These are phyloP conservation scores for Eristalinus aeneus DNA, from an alignment of 2,888 invertebrate species.

Conservation along the genomic window DNA sequence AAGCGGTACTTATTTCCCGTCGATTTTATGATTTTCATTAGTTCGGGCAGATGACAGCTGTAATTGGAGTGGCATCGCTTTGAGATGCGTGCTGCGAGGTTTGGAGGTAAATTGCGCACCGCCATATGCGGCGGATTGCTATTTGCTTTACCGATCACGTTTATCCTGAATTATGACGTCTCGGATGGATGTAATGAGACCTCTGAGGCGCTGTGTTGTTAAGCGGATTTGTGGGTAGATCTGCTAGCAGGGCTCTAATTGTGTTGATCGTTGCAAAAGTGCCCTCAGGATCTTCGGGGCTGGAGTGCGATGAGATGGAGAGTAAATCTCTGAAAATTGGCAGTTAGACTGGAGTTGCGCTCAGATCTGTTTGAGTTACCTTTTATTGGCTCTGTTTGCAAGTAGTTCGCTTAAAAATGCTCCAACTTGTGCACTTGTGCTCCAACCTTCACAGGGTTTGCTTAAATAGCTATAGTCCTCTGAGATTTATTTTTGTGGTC, in stretches of 20 bases:
- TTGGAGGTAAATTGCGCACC: background rate
- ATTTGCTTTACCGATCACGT: slow-evolving; percentile 1
- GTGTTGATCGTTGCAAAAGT: background rate
- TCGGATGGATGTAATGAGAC: background rate
- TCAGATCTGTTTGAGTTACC: too few relatives aligned
- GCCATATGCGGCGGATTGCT: background rate
- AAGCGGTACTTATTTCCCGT: background rate
- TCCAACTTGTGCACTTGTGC: too few relatives aligned
- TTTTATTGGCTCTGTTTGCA: too few relatives aligned
- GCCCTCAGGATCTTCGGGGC: background rate
- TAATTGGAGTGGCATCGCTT: background rate
- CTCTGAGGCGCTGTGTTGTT: background rate
- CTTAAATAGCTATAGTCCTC: too few relatives aligned
- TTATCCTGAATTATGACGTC: background rate
- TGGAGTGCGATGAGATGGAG: too few relatives aligned
- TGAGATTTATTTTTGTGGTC: too few relatives aligned
- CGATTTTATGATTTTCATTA: slow-evolving; percentile 13
- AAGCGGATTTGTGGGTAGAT: background rate
- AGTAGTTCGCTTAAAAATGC: too few relatives aligned
- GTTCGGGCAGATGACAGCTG: slow-evolving; percentile 1
- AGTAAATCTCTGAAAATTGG: too few relatives aligned
- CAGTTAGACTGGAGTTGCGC: too few relatives aligned
- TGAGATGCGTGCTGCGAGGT: background rate
- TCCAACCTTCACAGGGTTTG: too few relatives aligned
- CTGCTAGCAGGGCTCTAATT: background rate